phyloP scores from a whole-genome alignment of 2,888 invertebrate genomes.

The Drosophila setosimentum region DNA sequence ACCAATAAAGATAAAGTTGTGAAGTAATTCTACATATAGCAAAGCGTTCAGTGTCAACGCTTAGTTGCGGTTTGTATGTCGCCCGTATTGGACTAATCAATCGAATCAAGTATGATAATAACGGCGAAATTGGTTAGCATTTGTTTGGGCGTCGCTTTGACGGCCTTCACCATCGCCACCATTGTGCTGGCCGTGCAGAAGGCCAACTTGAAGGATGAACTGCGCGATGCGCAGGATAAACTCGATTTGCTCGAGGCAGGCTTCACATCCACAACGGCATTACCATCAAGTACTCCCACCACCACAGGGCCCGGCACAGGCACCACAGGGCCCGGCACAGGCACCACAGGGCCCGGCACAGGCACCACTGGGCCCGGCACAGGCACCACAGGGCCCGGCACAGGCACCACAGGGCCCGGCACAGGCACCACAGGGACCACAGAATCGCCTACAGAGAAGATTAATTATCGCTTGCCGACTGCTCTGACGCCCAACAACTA shows the following conservation, averaged over 20 bases:
- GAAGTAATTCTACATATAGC: constrained; percentile 35
- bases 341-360: constrained; percentile 9
- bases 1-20: constrained; percentile 62
- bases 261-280: constrained; percentile 42
- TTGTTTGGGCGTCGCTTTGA: constrained; percentile 76
- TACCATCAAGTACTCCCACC: not conserved
- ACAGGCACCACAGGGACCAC: constrained; percentile 23
- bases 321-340: too few relatives aligned
- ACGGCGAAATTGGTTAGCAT: constrained; percentile 79
- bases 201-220: constrained; percentile 68
- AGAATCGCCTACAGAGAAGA: constrained; percentile 54
- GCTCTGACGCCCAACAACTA: constrained; percentile 88
- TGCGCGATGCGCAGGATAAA: constrained; percentile 73
- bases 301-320: not conserved
- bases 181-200: constrained; percentile 86
- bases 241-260: constrained; percentile 70
- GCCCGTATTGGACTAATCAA: constrained; percentile 48
- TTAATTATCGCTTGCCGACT: constrained; percentile 86
- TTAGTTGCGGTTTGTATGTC: constrained; percentile 63
- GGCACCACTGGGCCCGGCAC: too few relatives aligned
- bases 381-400: constrained; percentile 6
- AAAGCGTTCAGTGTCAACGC: constrained; percentile 10
- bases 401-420: too few relatives aligned
- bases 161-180: constrained; percentile 86
- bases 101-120: constrained; percentile 70